phyloP scores from a whole-genome alignment of 2,888 invertebrate species.

The Catonia carolina region DNA sequence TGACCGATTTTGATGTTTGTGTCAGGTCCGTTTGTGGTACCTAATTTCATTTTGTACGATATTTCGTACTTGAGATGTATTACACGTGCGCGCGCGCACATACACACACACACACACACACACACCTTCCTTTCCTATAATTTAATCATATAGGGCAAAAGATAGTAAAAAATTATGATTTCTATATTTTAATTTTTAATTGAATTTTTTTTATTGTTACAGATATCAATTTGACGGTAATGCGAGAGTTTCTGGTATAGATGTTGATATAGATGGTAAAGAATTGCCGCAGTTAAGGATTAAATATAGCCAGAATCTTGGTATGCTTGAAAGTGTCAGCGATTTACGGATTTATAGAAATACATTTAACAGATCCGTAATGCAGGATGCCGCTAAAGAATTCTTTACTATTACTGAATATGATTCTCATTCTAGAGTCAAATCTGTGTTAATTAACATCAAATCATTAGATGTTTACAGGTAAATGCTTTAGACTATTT shows the following conservation, averaged over 20 bases:
- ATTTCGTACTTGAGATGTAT: too few relatives aligned
- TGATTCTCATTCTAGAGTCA: constrained; percentile 77
- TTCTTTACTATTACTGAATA: constrained; percentile 86
- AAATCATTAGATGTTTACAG: constrained; percentile 71
- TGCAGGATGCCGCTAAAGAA: constrained; percentile 85
- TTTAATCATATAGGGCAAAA: too few relatives aligned
- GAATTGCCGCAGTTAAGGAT: constrained; percentile 73
- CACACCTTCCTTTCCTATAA: too few relatives aligned
- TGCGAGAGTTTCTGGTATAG: constrained; percentile 78
- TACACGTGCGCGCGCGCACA: too few relatives aligned
- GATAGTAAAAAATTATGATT: too few relatives aligned
- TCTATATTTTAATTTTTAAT: neutral
- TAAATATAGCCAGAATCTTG: constrained; percentile 84
- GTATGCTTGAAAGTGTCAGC: constrained; percentile 77
- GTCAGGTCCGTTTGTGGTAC: too few relatives aligned
- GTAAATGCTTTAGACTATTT: constrained; percentile 20
- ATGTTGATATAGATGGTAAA: constrained; percentile 83
- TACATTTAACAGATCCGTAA: constrained; percentile 79
- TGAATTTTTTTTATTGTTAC: constrained; percentile 42
- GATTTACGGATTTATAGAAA: constrained; percentile 80
- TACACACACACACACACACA: too few relatives aligned
- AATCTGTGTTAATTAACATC: constrained; percentile 76
- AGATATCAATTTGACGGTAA: constrained; percentile 92
- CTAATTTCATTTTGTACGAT: too few relatives aligned
- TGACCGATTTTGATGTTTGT: too few relatives aligned